phyloP scores from a whole-genome alignment of 2,888 invertebrate species.

The Molorchus minor region DNA sequence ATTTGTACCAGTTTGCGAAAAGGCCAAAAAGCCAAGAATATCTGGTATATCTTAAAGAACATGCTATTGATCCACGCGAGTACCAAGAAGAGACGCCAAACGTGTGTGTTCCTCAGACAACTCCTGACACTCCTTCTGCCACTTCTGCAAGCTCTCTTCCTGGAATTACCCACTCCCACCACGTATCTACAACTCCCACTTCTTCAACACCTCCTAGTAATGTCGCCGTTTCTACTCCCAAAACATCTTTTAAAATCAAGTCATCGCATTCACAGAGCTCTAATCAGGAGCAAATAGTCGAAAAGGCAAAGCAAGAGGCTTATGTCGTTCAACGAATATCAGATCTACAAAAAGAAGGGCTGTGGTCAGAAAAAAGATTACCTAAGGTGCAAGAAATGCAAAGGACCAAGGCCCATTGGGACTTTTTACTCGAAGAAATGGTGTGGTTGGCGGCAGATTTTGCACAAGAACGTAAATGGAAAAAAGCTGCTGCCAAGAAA shows the following conservation, averaged over 20 bases:
- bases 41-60: conserved; percentile 76
- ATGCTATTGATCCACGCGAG: conserved; percentile 58
- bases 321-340: conserved; percentile 91
- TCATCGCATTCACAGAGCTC: conserved; percentile 36
- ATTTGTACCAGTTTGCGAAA: conserved; percentile 86
- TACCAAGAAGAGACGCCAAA: conserved; percentile 55
- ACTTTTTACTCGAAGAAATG: conserved; percentile 98
- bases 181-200: conserved; percentile 31
- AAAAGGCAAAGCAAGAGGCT: conserved; percentile 91
- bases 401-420: conserved; percentile 96
- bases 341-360: conserved; percentile 91
- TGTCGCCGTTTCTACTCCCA: conserved; percentile 23
- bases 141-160: conserved; percentile 58
- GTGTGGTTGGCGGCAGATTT: conserved; percentile 98
- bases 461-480: conserved; percentile 97
- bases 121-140: conserved; percentile 56
- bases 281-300: conserved; percentile 81
- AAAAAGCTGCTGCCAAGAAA: conserved; percentile 93
- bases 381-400: conserved; percentile 81
- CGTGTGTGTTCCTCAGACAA: conserved; percentile 45
- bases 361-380: conserved; percentile 92
- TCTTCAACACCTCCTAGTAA: conserved; percentile 25
- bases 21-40: conserved; percentile 80
- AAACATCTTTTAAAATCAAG: conserved; percentile 38
- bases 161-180: conserved; percentile 52